Percentiles rank a stretch among this genome's conserved stretches.
These are phyloP conservation scores for Malurus melanocephalus DNA, from an alignment of 2,113 vertebrate species.

Conservation along the genomic window DNA sequence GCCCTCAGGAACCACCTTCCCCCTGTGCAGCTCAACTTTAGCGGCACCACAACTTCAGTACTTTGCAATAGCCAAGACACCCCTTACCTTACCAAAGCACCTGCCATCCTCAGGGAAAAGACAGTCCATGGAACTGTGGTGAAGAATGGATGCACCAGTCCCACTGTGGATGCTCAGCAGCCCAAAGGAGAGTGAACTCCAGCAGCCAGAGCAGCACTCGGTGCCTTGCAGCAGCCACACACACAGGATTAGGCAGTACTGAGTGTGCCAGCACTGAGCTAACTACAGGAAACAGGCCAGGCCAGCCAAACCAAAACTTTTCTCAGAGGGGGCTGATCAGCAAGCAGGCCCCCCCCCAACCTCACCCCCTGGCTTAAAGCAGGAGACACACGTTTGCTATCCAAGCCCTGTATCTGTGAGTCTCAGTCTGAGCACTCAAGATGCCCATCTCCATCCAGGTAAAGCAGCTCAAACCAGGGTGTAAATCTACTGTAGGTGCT, in stretches of 20 bases:
- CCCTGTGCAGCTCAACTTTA: neutral
- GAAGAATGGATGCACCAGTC: neutral
- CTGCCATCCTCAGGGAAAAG: neutral
- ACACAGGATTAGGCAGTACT: neutral
- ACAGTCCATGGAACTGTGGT: neutral
- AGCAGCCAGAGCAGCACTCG: neutral
- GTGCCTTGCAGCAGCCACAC: neutral
- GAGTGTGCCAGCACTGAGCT: neutral
- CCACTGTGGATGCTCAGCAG: neutral
- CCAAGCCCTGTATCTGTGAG: neutral
- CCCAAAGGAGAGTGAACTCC: neutral
- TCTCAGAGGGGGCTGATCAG: neutral
- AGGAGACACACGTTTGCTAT: neutral
- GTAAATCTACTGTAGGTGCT: neutral
- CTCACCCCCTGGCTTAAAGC: neutral
- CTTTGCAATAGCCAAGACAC: neutral
- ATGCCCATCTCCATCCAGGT: neutral
- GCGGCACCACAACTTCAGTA: neutral
- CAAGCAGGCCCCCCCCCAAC: neutral
- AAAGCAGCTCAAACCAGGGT: neutral
- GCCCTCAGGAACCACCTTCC: neutral
- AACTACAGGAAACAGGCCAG: neutral
- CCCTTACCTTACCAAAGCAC: neutral
- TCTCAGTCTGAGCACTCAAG: neutral
- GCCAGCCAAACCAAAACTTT: neutral